These are phyloP conservation scores for Anthopleura xanthogrammica DNA, from an alignment of 92 coral and sea anemone genomes.

Conservation along the genomic window DNA sequence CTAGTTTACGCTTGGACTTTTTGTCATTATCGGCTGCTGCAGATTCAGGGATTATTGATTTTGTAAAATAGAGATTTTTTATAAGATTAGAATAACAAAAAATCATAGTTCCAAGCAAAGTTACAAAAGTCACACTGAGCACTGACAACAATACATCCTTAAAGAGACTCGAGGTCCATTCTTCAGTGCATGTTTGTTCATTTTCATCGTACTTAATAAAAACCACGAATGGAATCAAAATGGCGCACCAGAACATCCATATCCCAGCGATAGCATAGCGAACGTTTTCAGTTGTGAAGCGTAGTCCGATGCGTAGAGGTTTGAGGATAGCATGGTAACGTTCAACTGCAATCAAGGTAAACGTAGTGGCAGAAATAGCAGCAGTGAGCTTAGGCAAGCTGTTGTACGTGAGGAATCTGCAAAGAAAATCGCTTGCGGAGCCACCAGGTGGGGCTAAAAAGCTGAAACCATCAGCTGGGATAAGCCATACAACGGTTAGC, in stretches of 20 bases:
- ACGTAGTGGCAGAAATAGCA: background rate
- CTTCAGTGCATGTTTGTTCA: background rate
- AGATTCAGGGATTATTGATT: background rate
- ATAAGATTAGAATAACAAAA: conserved; percentile 7
- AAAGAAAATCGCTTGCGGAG: background rate
- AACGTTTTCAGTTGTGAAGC: background rate
- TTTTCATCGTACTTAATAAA: background rate
- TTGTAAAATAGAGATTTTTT: background rate
- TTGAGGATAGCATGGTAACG: conserved; percentile 7
- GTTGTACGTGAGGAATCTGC: background rate
- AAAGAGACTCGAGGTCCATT: background rate
- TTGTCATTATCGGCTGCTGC: background rate
- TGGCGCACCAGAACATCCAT: background rate
- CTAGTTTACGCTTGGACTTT: conserved; percentile 5
- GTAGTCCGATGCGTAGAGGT: background rate
- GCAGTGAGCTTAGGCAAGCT: conserved; percentile 13
- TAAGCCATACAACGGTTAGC: background rate
- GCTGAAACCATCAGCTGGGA: background rate
- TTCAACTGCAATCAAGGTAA: conserved; percentile 7
- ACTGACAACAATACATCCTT: background rate
- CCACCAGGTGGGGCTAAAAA: background rate
- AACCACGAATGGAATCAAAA: background rate
- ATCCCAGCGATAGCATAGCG: conserved; percentile 16
- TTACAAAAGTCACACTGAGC: background rate
- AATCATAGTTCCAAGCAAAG: background rate